These are phyloP conservation scores for Alouatta palliata DNA, from an alignment of 2,113 vertebrate genomes.

Conservation along the genomic window DNA sequence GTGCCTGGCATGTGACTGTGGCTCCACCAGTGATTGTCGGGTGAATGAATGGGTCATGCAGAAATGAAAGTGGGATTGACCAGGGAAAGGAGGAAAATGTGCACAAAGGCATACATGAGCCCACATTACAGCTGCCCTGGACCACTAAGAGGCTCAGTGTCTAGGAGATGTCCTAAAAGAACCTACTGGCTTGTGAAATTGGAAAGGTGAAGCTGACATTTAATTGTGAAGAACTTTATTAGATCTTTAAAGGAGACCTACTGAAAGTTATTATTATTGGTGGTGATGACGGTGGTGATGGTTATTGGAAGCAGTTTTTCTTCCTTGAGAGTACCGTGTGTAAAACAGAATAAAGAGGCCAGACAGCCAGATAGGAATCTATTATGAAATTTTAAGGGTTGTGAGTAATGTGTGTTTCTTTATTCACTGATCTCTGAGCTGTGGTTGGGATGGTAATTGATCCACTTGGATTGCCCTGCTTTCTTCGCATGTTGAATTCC, in stretches of 20 bases:
- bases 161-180: background rate
- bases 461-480: background rate
- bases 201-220: background rate
- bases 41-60: background rate
- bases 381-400: background rate
- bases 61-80: background rate
- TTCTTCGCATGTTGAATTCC: background rate
- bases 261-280: background rate
- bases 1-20: background rate
- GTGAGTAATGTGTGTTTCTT: background rate
- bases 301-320: background rate
- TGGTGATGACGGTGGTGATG: background rate
- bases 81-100: background rate
- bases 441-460: background rate
- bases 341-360: background rate
- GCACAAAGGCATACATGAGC: too few species aligned
- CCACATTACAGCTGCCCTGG: background rate
- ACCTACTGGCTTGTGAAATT: background rate
- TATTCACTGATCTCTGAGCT: background rate
- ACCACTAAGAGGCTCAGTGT: background rate
- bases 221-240: background rate
- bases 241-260: background rate
- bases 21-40: background rate
- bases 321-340: background rate
- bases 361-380: background rate